phyloP scores from a whole-genome alignment of 2,888 invertebrate genomes.

The Parnassius smintheus region DNA sequence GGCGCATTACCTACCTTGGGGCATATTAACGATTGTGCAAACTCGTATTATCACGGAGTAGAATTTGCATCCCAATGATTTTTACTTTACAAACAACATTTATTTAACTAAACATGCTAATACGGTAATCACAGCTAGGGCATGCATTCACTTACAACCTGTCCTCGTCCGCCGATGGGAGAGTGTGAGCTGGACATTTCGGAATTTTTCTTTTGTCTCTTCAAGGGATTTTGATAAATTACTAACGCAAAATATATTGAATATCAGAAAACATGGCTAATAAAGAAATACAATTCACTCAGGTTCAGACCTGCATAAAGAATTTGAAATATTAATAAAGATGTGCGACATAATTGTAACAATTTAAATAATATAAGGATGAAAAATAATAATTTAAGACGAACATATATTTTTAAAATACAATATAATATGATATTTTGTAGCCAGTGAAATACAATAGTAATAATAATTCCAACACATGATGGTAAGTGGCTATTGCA shows the following conservation, averaged over 20 bases:
- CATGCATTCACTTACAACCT: constrained; percentile 41
- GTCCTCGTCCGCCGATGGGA: constrained; percentile 41
- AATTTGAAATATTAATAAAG: neutral
- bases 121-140: neutral
- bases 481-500: too few relatives aligned
- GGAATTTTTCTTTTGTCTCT: constrained; percentile 1
- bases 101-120: neutral
- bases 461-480: too few relatives aligned
- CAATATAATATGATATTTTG: too few relatives aligned
- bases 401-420: too few relatives aligned
- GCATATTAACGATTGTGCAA: neutral
- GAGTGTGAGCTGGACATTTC: constrained; percentile 38
- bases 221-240: neutral
- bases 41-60: neutral
- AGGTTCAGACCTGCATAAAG: constrained; percentile 15
- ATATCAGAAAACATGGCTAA: too few relatives aligned
- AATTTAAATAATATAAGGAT: too few relatives aligned
- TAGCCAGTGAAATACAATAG: too few relatives aligned
- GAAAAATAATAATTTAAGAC: too few relatives aligned
- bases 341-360: neutral
- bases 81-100: neutral
- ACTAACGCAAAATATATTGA: neutral
- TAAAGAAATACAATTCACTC: neutral
- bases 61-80: neutral
- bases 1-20: neutral